These are phyloP conservation scores for Tetrax tetrax DNA, from an alignment of 2,113 vertebrate species.

Conservation along the genomic window DNA sequence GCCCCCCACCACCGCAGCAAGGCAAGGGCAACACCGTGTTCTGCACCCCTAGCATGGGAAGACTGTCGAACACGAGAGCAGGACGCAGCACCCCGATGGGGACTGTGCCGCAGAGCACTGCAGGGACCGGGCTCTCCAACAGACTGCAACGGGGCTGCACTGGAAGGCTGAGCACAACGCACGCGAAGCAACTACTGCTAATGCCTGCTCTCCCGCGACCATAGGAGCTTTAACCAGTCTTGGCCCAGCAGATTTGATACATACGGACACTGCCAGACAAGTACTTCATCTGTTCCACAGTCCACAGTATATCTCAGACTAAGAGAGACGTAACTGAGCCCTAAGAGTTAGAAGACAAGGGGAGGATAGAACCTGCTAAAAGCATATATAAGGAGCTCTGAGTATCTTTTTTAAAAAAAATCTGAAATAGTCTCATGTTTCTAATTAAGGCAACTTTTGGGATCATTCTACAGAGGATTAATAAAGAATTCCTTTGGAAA, in stretches of 20 bases:
- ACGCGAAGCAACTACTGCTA: not conserved
- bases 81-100: not conserved
- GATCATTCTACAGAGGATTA: not conserved
- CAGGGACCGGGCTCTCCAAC: not conserved
- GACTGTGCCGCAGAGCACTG: not conserved
- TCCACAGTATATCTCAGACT: not conserved
- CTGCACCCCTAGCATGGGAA: not conserved
- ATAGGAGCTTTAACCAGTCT: not conserved
- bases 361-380: not conserved
- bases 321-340: not conserved
- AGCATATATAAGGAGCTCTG: not conserved
- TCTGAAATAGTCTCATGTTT: not conserved
- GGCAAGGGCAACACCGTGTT: not conserved
- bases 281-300: not conserved
- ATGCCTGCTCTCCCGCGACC: not conserved
- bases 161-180: too few species aligned
- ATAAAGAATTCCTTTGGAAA: not conserved
- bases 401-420: not conserved
- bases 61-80: rapidly evolving
- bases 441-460: not conserved
- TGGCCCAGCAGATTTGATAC: not conserved
- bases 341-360: not conserved
- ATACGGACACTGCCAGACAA: too few species aligned
- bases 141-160: not conserved
- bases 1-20: not conserved